These are phyloP conservation scores for Coreius guichenoti DNA, from an alignment of 2,797 vertebrate species.

Conservation along the genomic window DNA sequence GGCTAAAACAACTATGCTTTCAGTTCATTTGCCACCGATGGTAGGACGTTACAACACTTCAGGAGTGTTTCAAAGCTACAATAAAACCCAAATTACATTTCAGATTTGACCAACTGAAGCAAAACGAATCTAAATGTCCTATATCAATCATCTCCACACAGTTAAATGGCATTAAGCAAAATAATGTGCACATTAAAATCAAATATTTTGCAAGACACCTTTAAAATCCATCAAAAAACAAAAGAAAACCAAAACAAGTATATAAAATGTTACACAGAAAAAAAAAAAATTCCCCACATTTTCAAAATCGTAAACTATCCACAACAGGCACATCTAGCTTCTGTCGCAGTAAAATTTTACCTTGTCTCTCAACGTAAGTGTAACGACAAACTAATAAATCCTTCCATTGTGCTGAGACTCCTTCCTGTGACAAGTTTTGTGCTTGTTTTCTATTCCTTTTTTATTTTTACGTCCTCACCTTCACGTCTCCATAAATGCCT, in stretches of 20 bases:
- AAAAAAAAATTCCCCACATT: neutral
- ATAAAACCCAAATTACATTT: constrained; percentile 34
- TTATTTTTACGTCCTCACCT: neutral
- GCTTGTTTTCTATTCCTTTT: constrained; percentile 59
- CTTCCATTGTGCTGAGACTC: constrained; percentile 33
- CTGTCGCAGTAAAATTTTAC: constrained; percentile 23
- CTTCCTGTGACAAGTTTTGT: constrained; percentile 49
- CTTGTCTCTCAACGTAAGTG: neutral
- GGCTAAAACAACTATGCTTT: constrained; percentile 33
- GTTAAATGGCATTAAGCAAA: constrained; percentile 46
- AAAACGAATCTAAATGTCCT: constrained; percentile 13
- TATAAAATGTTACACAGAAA: constrained; percentile 16
- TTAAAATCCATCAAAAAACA: constrained; percentile 16
- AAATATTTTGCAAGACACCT: constrained; percentile 28
- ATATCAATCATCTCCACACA: constrained; percentile 6
- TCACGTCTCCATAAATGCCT: constrained; percentile 7
- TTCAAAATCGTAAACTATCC: constrained; percentile 13
- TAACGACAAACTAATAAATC: constrained; percentile 19
- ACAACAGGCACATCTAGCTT: constrained; percentile 53
- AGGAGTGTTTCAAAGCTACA: constrained; percentile 27
- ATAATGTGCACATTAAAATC: constrained; percentile 34
- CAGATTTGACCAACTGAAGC: constrained; percentile 4
- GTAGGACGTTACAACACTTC: constrained; percentile 8
- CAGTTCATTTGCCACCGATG: constrained; percentile 4
- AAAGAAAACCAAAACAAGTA: neutral